Evolutionary conservation across 2,113 vertebrate species (phyloP).

Genomic region (cat (Felis catus)): DNA sequence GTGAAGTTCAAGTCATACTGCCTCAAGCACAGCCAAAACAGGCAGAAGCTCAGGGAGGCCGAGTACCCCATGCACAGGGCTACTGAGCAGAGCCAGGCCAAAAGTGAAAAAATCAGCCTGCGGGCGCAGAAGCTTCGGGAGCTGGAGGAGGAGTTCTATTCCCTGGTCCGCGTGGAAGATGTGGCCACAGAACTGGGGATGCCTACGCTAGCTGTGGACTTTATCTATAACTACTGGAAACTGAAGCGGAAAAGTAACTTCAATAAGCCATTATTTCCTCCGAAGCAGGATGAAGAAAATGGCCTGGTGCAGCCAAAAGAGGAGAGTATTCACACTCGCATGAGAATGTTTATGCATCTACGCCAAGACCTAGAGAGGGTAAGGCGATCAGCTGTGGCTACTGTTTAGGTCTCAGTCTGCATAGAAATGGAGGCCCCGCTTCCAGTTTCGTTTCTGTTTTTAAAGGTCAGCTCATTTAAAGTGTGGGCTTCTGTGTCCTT

Average conservation of each 20-base stretch:
- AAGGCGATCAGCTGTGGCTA: constrained; percentile 72
- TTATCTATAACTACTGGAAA: constrained; percentile 99
- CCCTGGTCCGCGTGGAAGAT: constrained; percentile 90
- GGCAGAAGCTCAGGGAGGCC: constrained; percentile 81
- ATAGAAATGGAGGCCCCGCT: not conserved
- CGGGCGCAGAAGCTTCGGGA: constrained; percentile 96
- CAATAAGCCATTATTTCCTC: constrained; percentile 96
- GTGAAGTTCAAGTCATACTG: constrained; percentile 99
- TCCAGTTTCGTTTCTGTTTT: not conserved
- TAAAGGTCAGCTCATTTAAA: not conserved
- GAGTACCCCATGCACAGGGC: constrained; percentile 83
- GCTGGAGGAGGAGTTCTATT: constrained; percentile 96
- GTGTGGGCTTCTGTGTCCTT: not conserved
- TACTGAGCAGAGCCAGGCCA: constrained; percentile 89
- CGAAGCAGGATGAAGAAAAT: constrained; percentile 95
- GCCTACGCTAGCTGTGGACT: constrained; percentile 89
- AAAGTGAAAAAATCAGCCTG: constrained; percentile 91
- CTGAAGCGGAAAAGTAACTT: constrained; percentile 96
- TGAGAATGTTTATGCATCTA: constrained; percentile 99
- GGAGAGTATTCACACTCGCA: constrained; percentile 97
- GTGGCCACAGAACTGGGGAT: constrained; percentile 90
- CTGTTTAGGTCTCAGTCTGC: not conserved
- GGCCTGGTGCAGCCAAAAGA: constrained; percentile 94
- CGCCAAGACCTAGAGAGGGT: constrained; percentile 98
- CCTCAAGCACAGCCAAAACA: constrained; percentile 96